A percentile compares a stretch with the other conserved stretches of the same genome.
Evolutionary conservation across 1,140 invertebrate genomes (phyloP).

Genomic region (Eubasilissa regina): DNA sequence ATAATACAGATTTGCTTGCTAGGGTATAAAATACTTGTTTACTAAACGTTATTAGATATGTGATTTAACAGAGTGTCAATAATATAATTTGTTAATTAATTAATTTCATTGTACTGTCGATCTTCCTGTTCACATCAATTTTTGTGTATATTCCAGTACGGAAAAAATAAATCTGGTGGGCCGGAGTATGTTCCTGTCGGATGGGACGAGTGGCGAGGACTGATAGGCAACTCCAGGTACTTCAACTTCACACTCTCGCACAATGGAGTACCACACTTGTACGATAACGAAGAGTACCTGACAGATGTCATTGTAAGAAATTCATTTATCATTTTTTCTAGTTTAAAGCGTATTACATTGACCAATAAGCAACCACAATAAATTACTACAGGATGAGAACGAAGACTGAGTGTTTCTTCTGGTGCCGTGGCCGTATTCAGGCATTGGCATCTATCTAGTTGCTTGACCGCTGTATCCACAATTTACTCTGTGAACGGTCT

Average conservation of each 20-base stretch:
- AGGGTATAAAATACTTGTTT: background rate
- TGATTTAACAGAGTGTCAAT: background rate
- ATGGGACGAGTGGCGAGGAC: constrained; percentile 86
- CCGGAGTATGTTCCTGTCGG: constrained; percentile 81
- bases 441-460: no score
- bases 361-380: no score
- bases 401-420: no score
- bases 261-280: constrained; percentile 78
- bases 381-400: no score
- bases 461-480: no score
- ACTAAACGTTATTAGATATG: background rate
- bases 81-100: background rate
- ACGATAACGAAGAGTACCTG: constrained; percentile 81
- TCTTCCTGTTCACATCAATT: no score
- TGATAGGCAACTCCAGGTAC: constrained; percentile 90
- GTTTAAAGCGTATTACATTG: no score
- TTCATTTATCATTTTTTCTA: background rate
- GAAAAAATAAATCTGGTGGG: constrained; percentile 73
- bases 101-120: constrained; percentile 15
- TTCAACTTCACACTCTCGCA: constrained; percentile 91
- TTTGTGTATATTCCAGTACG: constrained; percentile 74
- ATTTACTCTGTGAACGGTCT: no score
- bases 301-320: constrained; percentile 88
- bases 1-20: no score
- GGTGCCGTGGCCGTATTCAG: no score